Percentiles rank a stretch among this genome's conserved stretches.
phyloP scores from a whole-genome alignment of 2,888 invertebrate genomes.

The Acrocyrtus sp. region DNA sequence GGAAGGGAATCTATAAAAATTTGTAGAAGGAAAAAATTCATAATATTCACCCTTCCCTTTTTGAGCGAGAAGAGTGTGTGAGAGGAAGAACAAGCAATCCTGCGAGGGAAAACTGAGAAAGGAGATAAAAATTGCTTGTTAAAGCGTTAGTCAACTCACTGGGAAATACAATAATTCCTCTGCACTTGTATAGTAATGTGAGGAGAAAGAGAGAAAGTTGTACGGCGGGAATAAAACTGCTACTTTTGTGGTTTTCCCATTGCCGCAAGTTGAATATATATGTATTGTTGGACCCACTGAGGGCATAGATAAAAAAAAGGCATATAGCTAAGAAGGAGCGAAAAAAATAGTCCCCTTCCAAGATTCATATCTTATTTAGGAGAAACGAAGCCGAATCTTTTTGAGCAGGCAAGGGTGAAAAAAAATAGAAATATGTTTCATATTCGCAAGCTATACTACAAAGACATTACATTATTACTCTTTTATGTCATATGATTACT shows the following conservation, averaged over 20 bases:
- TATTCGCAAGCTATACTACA: too few relatives aligned
- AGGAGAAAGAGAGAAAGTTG: background rate
- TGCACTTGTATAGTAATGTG: too few relatives aligned
- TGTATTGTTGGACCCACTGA: slow-evolving; percentile 32
- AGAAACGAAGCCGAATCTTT: background rate
- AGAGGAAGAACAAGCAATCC: too few relatives aligned
- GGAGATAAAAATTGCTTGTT: background rate
- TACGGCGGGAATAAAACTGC: slow-evolving; percentile 16
- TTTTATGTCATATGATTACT: slow-evolving; percentile 49
- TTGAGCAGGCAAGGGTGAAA: too few relatives aligned
- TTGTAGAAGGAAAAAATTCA: too few relatives aligned
- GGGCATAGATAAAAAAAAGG: slow-evolving; percentile 23
- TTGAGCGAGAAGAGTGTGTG: too few relatives aligned
- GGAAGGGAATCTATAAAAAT: slow-evolving; percentile 13
- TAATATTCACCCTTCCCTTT: too few relatives aligned
- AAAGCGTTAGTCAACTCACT: too few relatives aligned
- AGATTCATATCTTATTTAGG: slow-evolving; percentile 45
- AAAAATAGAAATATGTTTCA: too few relatives aligned
- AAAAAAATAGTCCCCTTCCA: slow-evolving; percentile 13
- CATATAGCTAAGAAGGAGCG: background rate
- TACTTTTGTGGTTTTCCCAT: slow-evolving; percentile 44
- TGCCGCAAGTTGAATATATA: slow-evolving; percentile 48
- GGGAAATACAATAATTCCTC: too few relatives aligned
- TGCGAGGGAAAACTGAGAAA: background rate
- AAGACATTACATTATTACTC: slow-evolving; percentile 50